Percentiles rank a stretch among this genome's conserved stretches.
These are phyloP conservation scores for Zosterops pallidus DNA, from an alignment of 2,113 vertebrate species.

Conservation along the genomic window DNA sequence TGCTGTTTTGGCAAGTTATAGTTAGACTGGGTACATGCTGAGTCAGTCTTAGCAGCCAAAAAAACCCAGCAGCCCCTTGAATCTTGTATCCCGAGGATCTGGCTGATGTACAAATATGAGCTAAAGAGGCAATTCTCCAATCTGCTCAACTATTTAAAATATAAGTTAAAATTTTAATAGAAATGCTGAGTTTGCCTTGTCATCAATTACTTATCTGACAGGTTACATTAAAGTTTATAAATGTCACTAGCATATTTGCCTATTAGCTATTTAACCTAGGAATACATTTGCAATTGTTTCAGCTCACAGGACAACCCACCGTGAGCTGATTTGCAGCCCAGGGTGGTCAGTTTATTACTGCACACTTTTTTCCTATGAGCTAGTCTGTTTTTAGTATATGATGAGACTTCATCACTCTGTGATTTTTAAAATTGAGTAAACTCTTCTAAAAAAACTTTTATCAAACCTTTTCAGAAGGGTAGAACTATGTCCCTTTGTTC, in stretches of 20 bases:
- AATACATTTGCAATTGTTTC: not conserved
- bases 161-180: not conserved
- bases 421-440: not conserved
- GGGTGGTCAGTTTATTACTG: not conserved
- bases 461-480: not conserved
- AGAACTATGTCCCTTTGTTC: not conserved
- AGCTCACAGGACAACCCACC: not conserved
- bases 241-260: not conserved
- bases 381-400: not conserved
- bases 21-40: rapidly evolving
- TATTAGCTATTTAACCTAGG: not conserved
- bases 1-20: not conserved
- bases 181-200: not conserved
- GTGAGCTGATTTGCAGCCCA: not conserved
- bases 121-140: not conserved
- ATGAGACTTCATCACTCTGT: not conserved
- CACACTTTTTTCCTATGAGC: not conserved
- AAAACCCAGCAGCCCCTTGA: not conserved
- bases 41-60: not conserved
- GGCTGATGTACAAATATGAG: not conserved
- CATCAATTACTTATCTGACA: not conserved
- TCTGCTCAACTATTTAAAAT: not conserved
- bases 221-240: not conserved
- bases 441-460: not conserved
- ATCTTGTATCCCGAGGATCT: not conserved